A percentile compares a stretch with the other conserved stretches of the same genome.
Conservation (phyloP, 2,113 vertebrate species). For the Nyctereutes procyonoides region DNA sequence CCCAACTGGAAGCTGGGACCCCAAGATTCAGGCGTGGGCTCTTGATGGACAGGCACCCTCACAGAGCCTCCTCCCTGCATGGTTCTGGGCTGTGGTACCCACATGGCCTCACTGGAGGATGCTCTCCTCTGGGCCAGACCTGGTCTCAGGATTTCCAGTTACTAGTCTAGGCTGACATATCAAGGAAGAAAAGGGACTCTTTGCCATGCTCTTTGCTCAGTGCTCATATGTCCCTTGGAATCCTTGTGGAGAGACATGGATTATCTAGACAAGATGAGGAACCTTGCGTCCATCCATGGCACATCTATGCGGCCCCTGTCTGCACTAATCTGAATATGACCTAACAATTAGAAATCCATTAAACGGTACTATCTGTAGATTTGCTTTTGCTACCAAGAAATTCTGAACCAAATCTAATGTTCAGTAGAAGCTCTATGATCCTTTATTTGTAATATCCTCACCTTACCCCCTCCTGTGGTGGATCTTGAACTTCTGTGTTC, state of each 20-base stretch:
- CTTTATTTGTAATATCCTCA: neutral
- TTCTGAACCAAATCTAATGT: neutral
- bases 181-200: neutral
- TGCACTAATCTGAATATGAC: neutral
- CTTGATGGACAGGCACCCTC: neutral
- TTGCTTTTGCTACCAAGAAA: neutral
- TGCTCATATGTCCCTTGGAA: neutral
- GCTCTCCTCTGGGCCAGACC: neutral
- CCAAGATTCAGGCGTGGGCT: neutral
- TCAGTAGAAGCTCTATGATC: no score
- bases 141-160: neutral
- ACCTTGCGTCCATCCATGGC: neutral
- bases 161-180: rapidly evolving
- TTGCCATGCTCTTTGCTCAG: neutral
- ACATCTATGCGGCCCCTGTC: rapidly evolving
- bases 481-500: neutral
- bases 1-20: no score
- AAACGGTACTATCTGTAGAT: no score
- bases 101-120: rapidly evolving
- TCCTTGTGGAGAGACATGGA: neutral
- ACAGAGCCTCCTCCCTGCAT: neutral
- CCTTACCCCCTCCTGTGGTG: neutral
- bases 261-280: no score
- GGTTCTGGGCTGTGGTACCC: neutral
- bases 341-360: neutral